phyloP scores from a whole-genome alignment of 2,113 vertebrate genomes.

The Stegastes partitus region DNA sequence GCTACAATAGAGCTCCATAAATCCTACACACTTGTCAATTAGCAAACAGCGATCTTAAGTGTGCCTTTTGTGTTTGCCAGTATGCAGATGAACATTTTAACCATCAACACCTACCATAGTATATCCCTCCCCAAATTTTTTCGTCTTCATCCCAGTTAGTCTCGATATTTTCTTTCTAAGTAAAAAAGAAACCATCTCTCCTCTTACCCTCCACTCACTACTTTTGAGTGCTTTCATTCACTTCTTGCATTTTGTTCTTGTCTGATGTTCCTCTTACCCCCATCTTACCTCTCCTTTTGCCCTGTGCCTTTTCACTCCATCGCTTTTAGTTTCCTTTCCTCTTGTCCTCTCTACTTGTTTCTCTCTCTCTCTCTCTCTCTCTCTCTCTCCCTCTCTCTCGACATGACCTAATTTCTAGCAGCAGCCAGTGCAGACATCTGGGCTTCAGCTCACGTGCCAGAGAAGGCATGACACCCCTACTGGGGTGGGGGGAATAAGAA shows the following conservation, averaged over 20 bases:
- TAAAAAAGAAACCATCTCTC: neutral
- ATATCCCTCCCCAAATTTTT: no score
- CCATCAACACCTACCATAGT: no score
- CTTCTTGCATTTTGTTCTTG: neutral
- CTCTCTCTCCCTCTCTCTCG: constrained; percentile 21
- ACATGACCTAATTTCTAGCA: constrained; percentile 75
- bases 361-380: constrained; percentile 6
- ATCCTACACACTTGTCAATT: no score
- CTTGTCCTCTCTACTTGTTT: neutral
- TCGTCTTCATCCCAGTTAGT: neutral
- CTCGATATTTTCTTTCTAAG: neutral
- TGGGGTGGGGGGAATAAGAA: neutral
- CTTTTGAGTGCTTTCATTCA: constrained; percentile 7
- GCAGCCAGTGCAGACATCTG: constrained; percentile 77
- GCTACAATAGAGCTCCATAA: no score
- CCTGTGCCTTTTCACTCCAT: neutral
- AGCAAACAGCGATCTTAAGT: no score
- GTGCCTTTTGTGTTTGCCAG: no score
- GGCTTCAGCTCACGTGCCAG: constrained; percentile 71
- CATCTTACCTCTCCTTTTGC: neutral
- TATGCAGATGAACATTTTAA: no score
- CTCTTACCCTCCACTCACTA: neutral
- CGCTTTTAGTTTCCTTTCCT: neutral
- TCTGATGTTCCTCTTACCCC: neutral
- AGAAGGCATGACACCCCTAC: constrained; percentile 68